A percentile compares a stretch with the other conserved stretches of the same genome.
phyloP scores from a whole-genome alignment of 2,113 vertebrate genomes.

The Lucifuga dentata region DNA sequence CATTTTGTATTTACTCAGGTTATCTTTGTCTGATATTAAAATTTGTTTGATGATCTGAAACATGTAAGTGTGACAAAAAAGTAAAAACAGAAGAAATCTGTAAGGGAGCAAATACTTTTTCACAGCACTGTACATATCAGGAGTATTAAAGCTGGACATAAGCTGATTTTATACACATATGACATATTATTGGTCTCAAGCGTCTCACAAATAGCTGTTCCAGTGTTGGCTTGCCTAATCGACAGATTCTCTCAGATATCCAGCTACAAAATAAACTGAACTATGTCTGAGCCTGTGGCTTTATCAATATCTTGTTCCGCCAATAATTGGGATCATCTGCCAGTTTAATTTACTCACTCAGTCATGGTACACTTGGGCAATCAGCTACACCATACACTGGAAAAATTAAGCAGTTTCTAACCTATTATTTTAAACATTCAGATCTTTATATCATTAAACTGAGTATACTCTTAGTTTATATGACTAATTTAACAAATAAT shows the following conservation, averaged over 20 bases:
- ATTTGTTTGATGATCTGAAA: too few relatives aligned
- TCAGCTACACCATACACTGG: constrained; percentile 15
- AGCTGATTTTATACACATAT: constrained; percentile 9
- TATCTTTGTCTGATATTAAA: too few relatives aligned
- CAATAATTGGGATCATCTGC: constrained; percentile 27
- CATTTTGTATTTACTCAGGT: too few relatives aligned
- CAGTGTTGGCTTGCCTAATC: constrained; percentile 15
- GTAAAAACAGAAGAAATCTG: too few relatives aligned
- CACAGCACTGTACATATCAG: too few relatives aligned
- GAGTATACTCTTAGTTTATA: too few relatives aligned
- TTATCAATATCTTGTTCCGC: constrained; percentile 45
- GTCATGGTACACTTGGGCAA: constrained; percentile 8
- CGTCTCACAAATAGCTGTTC: constrained; percentile 18
- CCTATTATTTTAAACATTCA: too few relatives aligned
- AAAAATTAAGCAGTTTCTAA: constrained; percentile 23
- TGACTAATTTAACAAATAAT: too few relatives aligned
- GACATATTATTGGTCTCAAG: constrained; percentile 22
- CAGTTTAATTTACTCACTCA: constrained; percentile 39
- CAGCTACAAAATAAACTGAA: constrained; percentile 32
- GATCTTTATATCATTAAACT: too few relatives aligned
- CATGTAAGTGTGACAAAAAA: too few relatives aligned
- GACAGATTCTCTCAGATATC: constrained; percentile 31
- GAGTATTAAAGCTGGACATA: constrained; percentile 3
- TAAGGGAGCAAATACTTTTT: too few relatives aligned
- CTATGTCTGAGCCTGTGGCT: constrained; percentile 25